Evolutionary conservation across 2,888 invertebrate genomes (phyloP).

Genomic region (Tipula vernalis): DNA sequence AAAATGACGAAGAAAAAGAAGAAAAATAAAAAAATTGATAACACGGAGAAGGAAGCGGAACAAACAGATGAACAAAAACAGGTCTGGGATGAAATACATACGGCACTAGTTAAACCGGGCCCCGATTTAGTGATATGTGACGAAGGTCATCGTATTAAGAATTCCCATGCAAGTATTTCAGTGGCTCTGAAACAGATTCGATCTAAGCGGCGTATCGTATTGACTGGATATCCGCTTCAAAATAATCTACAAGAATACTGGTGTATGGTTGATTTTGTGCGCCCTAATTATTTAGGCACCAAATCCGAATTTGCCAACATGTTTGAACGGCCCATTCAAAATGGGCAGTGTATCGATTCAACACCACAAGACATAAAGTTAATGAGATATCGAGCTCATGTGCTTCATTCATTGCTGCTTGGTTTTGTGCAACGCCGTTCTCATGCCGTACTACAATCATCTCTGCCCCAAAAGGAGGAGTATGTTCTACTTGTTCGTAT

Average conservation of each 20-base stretch:
- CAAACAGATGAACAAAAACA: slow-evolving; percentile 49
- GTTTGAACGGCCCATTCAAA: slow-evolving; percentile 97
- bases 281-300: slow-evolving; percentile 93
- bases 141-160: slow-evolving; percentile 96
- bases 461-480: slow-evolving; percentile 88
- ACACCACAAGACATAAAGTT: slow-evolving; percentile 86
- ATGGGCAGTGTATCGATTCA: slow-evolving; percentile 95
- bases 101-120: slow-evolving; percentile 77
- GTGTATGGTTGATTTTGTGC: slow-evolving; percentile 98
- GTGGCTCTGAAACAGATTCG: slow-evolving; percentile 88
- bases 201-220: slow-evolving; percentile 85
- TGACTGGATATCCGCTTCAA: slow-evolving; percentile 97
- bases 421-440: slow-evolving; percentile 95
- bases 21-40: slow-evolving; percentile 21
- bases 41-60: slow-evolving; percentile 37
- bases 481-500: slow-evolving; percentile 83
- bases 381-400: slow-evolving; percentile 92
- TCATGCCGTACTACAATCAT: slow-evolving; percentile 82
- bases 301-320: slow-evolving; percentile 96
- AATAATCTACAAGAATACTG: slow-evolving; percentile 94
- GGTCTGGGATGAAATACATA: slow-evolving; percentile 72
- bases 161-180: slow-evolving; percentile 93
- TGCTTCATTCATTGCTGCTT: slow-evolving; percentile 82
- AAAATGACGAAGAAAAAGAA: slow-evolving; percentile 49
- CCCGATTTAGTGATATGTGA: slow-evolving; percentile 92